Evolutionary conservation across 2,113 vertebrate genomes (phyloP).

Genomic region (Podarcis raffonei): DNA sequence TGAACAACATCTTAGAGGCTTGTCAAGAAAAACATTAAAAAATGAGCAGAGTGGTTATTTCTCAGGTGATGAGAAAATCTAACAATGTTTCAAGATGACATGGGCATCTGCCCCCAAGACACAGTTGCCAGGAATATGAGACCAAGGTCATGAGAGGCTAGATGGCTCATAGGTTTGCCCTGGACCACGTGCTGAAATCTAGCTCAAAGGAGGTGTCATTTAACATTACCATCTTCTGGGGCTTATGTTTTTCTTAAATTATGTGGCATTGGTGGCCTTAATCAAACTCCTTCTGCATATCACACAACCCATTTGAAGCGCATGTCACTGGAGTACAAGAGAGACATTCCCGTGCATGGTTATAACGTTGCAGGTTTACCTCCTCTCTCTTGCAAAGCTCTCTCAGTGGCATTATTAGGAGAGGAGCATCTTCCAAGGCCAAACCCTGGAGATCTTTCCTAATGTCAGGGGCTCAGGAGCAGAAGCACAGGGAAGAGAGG

Average conservation of each 20-base stretch:
- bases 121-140: background rate
- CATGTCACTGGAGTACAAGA: background rate
- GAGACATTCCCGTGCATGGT: background rate
- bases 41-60: background rate
- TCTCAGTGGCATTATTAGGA: background rate
- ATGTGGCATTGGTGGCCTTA: background rate
- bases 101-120: background rate
- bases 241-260: background rate
- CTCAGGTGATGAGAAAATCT: conserved; percentile 17
- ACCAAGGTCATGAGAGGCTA: background rate
- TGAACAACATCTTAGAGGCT: conserved; percentile 2
- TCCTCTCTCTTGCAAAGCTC: no score
- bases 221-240: background rate
- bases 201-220: background rate
- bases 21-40: conserved; percentile 16
- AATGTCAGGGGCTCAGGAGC: no score
- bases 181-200: background rate
- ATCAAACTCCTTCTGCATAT: background rate
- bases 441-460: no score
- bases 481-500: no score
- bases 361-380: background rate
- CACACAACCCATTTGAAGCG: background rate
- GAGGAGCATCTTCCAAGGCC: background rate
- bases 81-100: conserved; percentile 3
- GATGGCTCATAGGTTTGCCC: background rate